Percentiles rank a stretch among this genome's conserved stretches.
phyloP scores from a whole-genome alignment of 1,140 invertebrate species.

The Portunus trituberculatus region DNA sequence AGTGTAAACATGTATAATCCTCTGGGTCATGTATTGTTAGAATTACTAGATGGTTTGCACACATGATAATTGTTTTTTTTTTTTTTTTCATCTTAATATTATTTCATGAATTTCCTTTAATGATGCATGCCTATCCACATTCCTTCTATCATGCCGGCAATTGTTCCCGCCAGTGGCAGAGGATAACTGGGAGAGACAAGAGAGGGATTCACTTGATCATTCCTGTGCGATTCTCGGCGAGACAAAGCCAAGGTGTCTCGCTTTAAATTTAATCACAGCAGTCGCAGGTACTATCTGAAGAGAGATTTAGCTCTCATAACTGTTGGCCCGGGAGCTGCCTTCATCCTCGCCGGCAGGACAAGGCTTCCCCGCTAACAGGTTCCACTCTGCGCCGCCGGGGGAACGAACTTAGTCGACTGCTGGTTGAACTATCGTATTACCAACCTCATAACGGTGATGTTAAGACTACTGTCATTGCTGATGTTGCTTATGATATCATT shows the following conservation, averaged over 20 bases:
- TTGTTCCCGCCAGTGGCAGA: no score
- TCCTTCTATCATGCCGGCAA: no score
- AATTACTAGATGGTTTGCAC: no score
- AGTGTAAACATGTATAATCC: background rate
- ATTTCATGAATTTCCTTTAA: no score
- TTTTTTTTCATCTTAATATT: no score
- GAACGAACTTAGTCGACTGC: background rate
- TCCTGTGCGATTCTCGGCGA: no score
- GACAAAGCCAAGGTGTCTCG: background rate
- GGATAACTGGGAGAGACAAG: no score
- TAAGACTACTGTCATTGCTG: background rate
- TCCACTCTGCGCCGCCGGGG: background rate
- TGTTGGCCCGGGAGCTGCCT: background rate
- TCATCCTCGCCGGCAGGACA: background rate
- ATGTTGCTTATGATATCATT: no score
- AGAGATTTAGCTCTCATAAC: background rate
- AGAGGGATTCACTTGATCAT: no score
- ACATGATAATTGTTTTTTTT: no score
- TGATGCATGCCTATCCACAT: no score
- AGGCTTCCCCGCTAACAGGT: background rate
- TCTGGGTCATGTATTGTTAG: no score
- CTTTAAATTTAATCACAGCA: constrained; percentile 13
- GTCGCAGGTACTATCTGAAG: background rate
- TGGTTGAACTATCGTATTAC: background rate
- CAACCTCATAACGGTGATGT: background rate